Evolutionary conservation across 1,140 invertebrate genomes (phyloP).

Genomic region (Pogonomyrmex californicus): DNA sequence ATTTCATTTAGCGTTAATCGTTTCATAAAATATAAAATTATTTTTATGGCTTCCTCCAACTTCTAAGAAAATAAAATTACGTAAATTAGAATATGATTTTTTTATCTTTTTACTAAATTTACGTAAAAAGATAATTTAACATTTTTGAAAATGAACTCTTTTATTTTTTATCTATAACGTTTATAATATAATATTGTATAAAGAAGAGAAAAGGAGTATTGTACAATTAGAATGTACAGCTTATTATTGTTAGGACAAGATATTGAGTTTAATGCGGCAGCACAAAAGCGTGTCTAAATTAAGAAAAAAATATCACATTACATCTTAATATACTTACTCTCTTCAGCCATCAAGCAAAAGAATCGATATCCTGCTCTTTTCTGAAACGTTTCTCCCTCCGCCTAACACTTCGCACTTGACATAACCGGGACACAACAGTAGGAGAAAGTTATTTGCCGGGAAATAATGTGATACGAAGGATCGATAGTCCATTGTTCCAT

Average conservation of each 20-base stretch:
- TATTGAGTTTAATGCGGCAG: background rate
- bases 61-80: background rate
- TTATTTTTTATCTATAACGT: background rate
- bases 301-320: slow-evolving; percentile 3
- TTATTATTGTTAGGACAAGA: background rate
- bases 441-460: slow-evolving; percentile 63
- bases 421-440: slow-evolving; percentile 23
- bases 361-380: slow-evolving; percentile 42
- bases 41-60: background rate
- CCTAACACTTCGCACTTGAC: slow-evolving; percentile 22
- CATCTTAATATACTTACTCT: slow-evolving; percentile 38
- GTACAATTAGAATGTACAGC: background rate
- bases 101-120: background rate
- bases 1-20: background rate
- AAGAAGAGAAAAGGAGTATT: background rate
- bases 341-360: background rate
- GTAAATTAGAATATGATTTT: background rate
- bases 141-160: background rate
- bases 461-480: slow-evolving; percentile 51
- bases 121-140: background rate
- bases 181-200: background rate
- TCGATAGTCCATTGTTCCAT: slow-evolving; percentile 70
- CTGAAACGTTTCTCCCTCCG: background rate
- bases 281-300: background rate
- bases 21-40: background rate